Conservation (phyloP, 2,113 vertebrate species). For the Quiscalus mexicanus region DNA sequence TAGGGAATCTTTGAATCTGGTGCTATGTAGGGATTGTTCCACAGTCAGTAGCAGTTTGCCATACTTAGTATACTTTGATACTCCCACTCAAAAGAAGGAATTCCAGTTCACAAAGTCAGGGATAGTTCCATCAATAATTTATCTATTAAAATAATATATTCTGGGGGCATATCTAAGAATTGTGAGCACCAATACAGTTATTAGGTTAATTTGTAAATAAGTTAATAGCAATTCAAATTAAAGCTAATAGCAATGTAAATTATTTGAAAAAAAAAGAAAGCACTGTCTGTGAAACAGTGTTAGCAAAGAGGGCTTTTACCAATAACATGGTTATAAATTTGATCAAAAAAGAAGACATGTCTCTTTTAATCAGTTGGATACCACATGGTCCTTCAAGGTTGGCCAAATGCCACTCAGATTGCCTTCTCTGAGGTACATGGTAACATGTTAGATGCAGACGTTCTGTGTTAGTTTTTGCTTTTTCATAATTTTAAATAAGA, state of each 20-base stretch:
- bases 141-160: neutral
- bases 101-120: neutral
- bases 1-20: neutral
- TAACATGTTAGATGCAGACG: neutral
- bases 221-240: neutral
- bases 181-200: neutral
- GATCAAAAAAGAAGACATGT: neutral
- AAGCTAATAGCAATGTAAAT: neutral
- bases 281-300: neutral
- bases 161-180: neutral
- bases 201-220: neutral
- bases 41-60: neutral
- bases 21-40: neutral
- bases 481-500: neutral
- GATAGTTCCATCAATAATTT: neutral
- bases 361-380: neutral
- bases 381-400: neutral
- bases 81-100: neutral
- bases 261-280: neutral
- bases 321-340: neutral
- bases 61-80: neutral
- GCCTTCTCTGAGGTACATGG: fast-evolving
- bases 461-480: neutral
- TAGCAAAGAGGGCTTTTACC: neutral
- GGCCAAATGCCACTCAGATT: neutral